Evolutionary conservation across 2,888 invertebrate genomes (phyloP), one percentile per base, ranked within the genome.

Genomic region (Laspeyria flexula): DNA sequence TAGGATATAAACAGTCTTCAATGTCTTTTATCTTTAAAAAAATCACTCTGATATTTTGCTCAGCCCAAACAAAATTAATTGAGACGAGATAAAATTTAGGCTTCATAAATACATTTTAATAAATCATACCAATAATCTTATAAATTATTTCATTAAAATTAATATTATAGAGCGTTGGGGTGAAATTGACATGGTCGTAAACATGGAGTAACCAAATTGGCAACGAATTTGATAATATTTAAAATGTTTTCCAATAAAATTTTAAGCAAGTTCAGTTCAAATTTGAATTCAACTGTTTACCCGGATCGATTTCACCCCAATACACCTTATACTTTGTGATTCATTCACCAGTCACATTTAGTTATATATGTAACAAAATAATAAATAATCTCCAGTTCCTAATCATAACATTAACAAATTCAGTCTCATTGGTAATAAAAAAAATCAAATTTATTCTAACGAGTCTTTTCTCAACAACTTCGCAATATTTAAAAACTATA

Each of bases 391-490:
- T 85, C 82, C 75, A 70, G 77, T 80, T 71, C 77, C 72, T 73
- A 82, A 83, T 78, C 72, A 75, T 83, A 83, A 84, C 78, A 81
- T 85, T 86, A 88, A 90, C 86, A 88, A 90, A 90, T 90, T 92
- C 91, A 92, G 91, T 92, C 91, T 92, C 89, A 90, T 91, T 84
- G 81, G 84, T 86, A 79, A 82, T 81, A 83, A 88, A 86, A 81
- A 73, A 81, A 83, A 76, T 63, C 65, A 76, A 78, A 79, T 80
- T 79, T 71, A 73, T 75, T 70, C 73, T 67, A 71, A 74, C 75
- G 69, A 77, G 78, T 83, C 87, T 84, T 83, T 83, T 82, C 85
- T 88, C 84, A 86, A 89, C 55, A 85, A 84, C 85, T 71, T 79
- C 62, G 65, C 60, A 71, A 55, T 49, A 56, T 48, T 70, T 69